Percentiles rank a stretch among this genome's conserved stretches.
Evolutionary conservation across 1,140 invertebrate species (phyloP).

Genomic region (Trissolcus basalis): DNA sequence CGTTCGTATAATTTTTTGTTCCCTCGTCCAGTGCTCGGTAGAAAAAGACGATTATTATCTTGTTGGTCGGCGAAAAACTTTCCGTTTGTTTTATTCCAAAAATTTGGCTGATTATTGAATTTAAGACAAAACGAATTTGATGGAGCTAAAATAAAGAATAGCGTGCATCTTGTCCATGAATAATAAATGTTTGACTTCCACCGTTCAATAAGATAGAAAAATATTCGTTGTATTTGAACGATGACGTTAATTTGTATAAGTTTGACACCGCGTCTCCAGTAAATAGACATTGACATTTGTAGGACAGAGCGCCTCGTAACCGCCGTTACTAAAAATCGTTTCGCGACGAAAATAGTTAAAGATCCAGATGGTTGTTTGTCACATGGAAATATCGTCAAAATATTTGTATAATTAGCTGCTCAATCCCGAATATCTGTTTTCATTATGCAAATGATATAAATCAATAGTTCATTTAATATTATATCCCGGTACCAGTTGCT

Average conservation of each 20-base stretch:
- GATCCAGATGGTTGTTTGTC: constrained; percentile 34
- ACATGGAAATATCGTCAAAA: constrained; percentile 12
- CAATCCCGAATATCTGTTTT: constrained; percentile 9
- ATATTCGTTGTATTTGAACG: constrained; percentile 5
- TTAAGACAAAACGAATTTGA: too few species aligned
- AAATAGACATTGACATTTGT: constrained; percentile 39
- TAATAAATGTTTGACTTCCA: too few species aligned
- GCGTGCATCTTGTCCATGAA: too few species aligned
- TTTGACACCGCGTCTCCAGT: constrained; percentile 27
- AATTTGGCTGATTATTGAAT: too few species aligned
- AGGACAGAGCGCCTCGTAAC: constrained; percentile 28
- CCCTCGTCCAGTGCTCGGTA: neutral
- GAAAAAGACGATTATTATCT: too few species aligned
- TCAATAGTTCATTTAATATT: constrained; percentile 14
- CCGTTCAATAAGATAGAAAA: neutral
- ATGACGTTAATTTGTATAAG: constrained; percentile 35
- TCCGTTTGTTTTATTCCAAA: too few species aligned
- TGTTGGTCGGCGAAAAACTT: too few species aligned
- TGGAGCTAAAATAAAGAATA: too few species aligned
- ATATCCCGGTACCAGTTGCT: constrained; percentile 6
- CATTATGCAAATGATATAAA: constrained; percentile 22
- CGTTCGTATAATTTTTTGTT: neutral
- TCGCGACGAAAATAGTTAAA: constrained; percentile 36
- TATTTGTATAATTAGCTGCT: constrained; percentile 20
- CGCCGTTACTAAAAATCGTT: constrained; percentile 25